These are phyloP conservation scores for Periophthalmus magnuspinnatus DNA, from an alignment of 2,797 vertebrate species.

Conservation along the genomic window DNA sequence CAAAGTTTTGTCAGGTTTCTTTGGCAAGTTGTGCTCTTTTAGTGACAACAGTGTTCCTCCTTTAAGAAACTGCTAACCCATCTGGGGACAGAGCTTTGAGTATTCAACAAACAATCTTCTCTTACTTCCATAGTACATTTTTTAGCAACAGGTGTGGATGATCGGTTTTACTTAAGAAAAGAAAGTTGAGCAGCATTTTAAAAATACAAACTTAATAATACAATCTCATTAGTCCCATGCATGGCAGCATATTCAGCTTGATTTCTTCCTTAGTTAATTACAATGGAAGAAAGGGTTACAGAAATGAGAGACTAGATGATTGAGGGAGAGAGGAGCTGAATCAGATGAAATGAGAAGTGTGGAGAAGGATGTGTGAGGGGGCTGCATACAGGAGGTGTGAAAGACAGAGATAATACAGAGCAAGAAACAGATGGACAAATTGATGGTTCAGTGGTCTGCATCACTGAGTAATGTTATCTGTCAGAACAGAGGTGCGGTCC, in stretches of 20 bases:
- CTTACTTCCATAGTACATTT: neutral
- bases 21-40: neutral
- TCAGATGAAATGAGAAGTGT: slow-evolving; percentile 42
- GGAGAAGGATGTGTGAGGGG: slow-evolving; percentile 6
- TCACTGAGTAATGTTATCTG: slow-evolving; percentile 49
- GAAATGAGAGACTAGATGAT: slow-evolving; percentile 26
- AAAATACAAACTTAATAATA: neutral
- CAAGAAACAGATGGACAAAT: slow-evolving; percentile 54
- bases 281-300: slow-evolving; percentile 32
- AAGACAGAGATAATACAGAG: slow-evolving; percentile 16
- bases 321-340: slow-evolving; percentile 33
- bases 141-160: neutral
- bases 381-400: slow-evolving; percentile 16
- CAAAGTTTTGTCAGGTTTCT: neutral
- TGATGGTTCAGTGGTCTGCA: slow-evolving; percentile 51
- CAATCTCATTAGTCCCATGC: slow-evolving; percentile 26
- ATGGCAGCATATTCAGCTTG: slow-evolving; percentile 32
- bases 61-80: no score
- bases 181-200: neutral
- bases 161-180: neutral
- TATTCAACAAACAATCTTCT: neutral
- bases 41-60: no score
- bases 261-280: slow-evolving; percentile 39
- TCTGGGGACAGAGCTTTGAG: no score
- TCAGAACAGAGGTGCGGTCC: slow-evolving; percentile 35